Evolutionary conservation across 2,113 vertebrate genomes (phyloP), one percentile per base, ranked within the genome.

Genomic region (Myotis yumanensis): DNA sequence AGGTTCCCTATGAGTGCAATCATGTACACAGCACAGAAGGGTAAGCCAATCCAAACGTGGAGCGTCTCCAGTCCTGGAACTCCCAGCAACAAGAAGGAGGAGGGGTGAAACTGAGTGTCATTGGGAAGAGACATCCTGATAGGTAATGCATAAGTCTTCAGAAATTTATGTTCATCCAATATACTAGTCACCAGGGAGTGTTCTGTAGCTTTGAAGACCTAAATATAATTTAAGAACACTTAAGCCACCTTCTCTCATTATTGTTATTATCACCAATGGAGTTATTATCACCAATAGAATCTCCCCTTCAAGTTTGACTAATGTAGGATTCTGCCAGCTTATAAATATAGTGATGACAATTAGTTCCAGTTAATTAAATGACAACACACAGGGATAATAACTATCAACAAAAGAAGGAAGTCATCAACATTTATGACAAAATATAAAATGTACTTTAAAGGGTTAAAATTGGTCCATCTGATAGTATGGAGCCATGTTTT

Each of bases 21-120:
- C 40, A 89, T 7, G 10, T 95, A 97, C 51, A 96, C 86, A 91
- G 64, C 68, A 59, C 59, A 95, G 48, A 97, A 95, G 57, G 89
- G 89, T 8, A 97, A 86, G 35, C 84, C 76, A 23, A 96, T 93
- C 96, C 96, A 96, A 48, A 75, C 32, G 1, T 97, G 96, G 16
- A 77, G 1, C 1, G 28, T 17, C 92, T 96, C 95, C 5, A 96
- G 48, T 30, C 76, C 94, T 84, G 93, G 82, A 9, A 96, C 73
- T 0, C 95, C 90, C 66, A 96, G 71, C 43, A 96, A 32, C 16
- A 75, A 15, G 66, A 96, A 96, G 32, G 17, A 95, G 3, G 64
- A 64, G 17, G 69, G 82, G 2, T 95, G 82, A 32, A 88, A 57
- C 25, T 91, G 62, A 7, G 76, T 93, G 30, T 91, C 71, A 88